Evolutionary conservation across 1,140 invertebrate genomes (phyloP), one percentile per base, ranked within the genome.

Genomic region (Drosophila nebulosa): DNA sequence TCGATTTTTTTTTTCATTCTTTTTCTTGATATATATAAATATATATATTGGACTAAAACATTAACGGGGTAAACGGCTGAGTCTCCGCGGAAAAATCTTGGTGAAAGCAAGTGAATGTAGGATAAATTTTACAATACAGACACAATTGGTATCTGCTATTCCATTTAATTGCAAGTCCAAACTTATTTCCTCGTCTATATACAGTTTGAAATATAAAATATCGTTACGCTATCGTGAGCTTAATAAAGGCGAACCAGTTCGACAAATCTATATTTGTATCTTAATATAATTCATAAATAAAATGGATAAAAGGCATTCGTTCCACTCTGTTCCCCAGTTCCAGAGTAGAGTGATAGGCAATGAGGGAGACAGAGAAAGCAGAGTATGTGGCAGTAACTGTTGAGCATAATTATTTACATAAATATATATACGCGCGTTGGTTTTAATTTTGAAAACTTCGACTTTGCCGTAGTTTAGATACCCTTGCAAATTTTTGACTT

Each of bases 11-110:
- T 46, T 14, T 52, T 26, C 16, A 4, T 56, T 16, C 22, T 10
- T 42, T 35, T 57, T 59, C 22, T 16, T 16, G 5, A 58, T 59
- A 24, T 62, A 36, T 36, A n/a, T 58, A 39, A 55, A 39, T 39
- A 67, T 35, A 27, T 46, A 21, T 46, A 46, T 21, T 46, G 39
- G 39, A 46, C 39, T 46, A 46, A 46, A 46, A 21, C 39, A 46
- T 46, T 21, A 21, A 21, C 18, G 39, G 39, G 16, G 39, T 6
- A 46, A 46, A 46, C 21, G 39, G 39, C 12, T 32, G 30, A 12
- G 39, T 46, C 39, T 46, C 16, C 16, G 39, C 10, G 7, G 3
- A 46, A 46, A 46, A 46, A 10, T 42, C 1, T 18, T 21, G 9
- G 18, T 46, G 16, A 46, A 46, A 46, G 39, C 39, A 16, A 18